These are phyloP conservation scores for Microctenopoma lineatum DNA, from an alignment of 2,797 vertebrate genomes.

Conservation along the genomic window DNA sequence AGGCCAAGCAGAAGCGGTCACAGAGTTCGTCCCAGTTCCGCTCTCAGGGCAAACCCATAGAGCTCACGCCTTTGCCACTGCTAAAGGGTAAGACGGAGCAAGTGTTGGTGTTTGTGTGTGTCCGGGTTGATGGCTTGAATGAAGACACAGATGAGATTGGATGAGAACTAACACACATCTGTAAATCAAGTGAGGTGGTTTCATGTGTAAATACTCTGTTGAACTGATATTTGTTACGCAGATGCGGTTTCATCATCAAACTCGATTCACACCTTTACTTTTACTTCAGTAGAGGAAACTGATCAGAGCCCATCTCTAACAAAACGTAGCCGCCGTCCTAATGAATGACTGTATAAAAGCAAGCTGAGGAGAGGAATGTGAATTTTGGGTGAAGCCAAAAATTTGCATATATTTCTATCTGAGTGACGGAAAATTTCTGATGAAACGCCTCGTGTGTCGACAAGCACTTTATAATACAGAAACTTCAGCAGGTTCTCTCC, in stretches of 20 bases:
- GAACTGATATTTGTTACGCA: not conserved
- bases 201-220: not conserved
- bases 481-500: not conserved
- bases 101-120: constrained; percentile 3
- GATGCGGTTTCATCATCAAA: not conserved
- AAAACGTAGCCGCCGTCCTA: not conserved
- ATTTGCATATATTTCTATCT: not conserved
- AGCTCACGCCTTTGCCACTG: constrained; percentile 97
- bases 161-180: no score
- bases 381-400: not conserved
- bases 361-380: not conserved
- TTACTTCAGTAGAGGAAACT: not conserved
- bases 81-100: constrained; percentile 92
- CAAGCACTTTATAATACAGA: not conserved
- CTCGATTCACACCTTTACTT: not conserved
- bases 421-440: no score
- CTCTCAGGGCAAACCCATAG: constrained; percentile 99
- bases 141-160: not conserved
- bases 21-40: constrained; percentile 99
- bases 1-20: constrained; percentile 99
- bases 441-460: not conserved
- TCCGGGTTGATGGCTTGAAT: not conserved
- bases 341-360: not conserved
- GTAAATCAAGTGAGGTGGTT: no score
- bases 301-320: constrained; percentile 7